Percentiles rank a stretch among this genome's conserved stretches.
These are phyloP conservation scores for Sceloporus tristichus DNA, from an alignment of 2,113 vertebrate species.

Conservation along the genomic window DNA sequence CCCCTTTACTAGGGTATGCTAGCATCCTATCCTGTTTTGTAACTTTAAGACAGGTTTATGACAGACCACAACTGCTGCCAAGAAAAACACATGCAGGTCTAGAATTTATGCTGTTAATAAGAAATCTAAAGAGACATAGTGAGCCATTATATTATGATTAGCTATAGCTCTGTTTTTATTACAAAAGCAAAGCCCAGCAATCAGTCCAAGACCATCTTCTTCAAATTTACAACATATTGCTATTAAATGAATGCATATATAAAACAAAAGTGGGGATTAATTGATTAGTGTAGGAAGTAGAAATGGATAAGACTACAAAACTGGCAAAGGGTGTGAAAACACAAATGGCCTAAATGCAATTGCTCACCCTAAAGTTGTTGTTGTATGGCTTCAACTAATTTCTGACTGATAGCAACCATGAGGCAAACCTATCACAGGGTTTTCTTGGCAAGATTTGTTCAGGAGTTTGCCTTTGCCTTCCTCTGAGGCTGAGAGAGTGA, in stretches of 20 bases:
- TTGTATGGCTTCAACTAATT: too few species aligned
- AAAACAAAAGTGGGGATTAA: constrained; percentile 24
- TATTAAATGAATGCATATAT: constrained; percentile 34
- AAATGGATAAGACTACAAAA: not conserved
- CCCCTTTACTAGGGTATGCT: not conserved
- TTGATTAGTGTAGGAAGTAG: not conserved
- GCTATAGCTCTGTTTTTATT: not conserved
- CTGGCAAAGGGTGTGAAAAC: not conserved
- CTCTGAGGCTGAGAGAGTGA: too few species aligned
- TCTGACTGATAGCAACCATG: too few species aligned
- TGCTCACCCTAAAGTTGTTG: too few species aligned
- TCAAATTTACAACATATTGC: constrained; percentile 46
- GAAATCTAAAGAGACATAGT: not conserved
- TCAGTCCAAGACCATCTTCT: not conserved
- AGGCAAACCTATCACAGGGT: too few species aligned
- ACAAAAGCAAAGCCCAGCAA: constrained; percentile 17
- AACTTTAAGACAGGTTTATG: not conserved
- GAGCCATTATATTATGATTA: not conserved
- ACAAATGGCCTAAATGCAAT: not conserved
- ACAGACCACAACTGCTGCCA: fast-evolving
- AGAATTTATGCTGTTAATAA: not conserved
- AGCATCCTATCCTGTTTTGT: not conserved
- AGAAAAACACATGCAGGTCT: not conserved
- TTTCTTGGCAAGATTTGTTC: too few species aligned
- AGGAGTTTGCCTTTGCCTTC: too few species aligned